Evolutionary conservation across 1,140 invertebrate species (phyloP).

Genomic region (Sinella curviseta): DNA sequence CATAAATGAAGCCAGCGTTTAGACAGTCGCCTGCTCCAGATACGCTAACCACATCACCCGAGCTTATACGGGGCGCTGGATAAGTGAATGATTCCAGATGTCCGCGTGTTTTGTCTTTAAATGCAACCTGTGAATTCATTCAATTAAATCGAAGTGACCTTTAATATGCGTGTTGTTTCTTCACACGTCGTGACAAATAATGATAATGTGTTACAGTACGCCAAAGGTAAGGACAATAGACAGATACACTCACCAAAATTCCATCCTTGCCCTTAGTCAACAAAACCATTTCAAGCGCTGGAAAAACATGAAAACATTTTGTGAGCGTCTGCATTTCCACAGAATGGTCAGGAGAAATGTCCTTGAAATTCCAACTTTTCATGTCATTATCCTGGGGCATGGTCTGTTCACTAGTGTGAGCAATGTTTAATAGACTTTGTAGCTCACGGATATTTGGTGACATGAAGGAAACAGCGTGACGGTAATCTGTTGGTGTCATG

Average conservation of each 20-base stretch:
- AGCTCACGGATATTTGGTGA: constrained; percentile 75
- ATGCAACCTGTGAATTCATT: constrained; percentile 11
- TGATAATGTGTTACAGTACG: background rate
- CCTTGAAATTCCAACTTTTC: background rate
- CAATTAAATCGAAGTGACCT: too few species aligned
- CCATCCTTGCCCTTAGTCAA: constrained; percentile 43
- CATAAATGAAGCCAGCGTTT: constrained; percentile 56
- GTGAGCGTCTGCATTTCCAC: background rate
- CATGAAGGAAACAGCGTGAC: constrained; percentile 61
- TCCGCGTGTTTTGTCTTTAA: background rate
- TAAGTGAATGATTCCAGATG: constrained; percentile 1
- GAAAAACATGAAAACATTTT: constrained; percentile 37
- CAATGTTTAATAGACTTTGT: constrained; percentile 50
- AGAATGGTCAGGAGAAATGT: background rate
- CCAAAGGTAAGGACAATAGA: background rate
- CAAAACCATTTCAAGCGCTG: constrained; percentile 37
- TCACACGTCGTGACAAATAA: too few species aligned
- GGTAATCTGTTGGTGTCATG: constrained; percentile 51
- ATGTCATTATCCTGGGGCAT: constrained; percentile 10
- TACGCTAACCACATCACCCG: constrained; percentile 57
- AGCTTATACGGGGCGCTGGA: constrained; percentile 47
- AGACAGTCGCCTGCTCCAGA: constrained; percentile 61
- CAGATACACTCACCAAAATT: constrained; percentile 37
- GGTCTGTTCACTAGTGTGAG: background rate
- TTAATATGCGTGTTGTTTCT: too few species aligned